Percentiles rank a stretch among this genome's conserved stretches.
phyloP scores from a whole-genome alignment of 2,888 invertebrate species.

The Drosophila atroscutellata region DNA sequence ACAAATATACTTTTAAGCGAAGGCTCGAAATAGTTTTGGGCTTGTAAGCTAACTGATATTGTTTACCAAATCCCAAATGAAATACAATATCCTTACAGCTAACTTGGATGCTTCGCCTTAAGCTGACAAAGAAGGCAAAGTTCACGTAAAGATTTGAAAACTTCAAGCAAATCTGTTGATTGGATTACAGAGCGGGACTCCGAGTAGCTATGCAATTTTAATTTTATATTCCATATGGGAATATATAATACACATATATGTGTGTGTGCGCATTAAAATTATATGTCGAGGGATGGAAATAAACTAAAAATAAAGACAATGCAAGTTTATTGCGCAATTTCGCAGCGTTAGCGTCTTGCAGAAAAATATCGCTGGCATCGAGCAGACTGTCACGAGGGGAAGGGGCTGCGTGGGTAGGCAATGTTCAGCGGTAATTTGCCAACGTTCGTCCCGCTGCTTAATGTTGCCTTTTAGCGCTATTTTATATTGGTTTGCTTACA shows the following conservation, averaged over 20 bases:
- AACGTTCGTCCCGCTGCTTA: conserved; percentile 47
- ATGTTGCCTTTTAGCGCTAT: conserved; percentile 61
- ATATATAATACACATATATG: conserved; percentile 6
- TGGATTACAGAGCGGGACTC: conserved; percentile 52
- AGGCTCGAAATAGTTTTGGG: background rate
- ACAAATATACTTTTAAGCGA: background rate
- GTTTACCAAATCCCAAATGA: background rate
- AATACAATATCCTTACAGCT: conserved; percentile 7
- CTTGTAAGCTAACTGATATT: background rate
- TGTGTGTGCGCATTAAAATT: conserved; percentile 50
- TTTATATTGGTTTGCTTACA: conserved; percentile 68
- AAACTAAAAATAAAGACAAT: conserved; percentile 75
- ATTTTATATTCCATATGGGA: conserved; percentile 57
- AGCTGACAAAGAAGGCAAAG: conserved; percentile 13
- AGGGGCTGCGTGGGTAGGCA: conserved; percentile 34
- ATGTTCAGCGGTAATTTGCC: conserved; percentile 50
- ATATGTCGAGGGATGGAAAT: conserved; percentile 48
- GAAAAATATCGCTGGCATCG: conserved; percentile 25
- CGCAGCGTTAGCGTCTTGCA: conserved; percentile 43
- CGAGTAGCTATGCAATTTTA: conserved; percentile 66
- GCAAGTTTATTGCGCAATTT: conserved; percentile 77
- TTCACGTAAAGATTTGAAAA: conserved; percentile 40
- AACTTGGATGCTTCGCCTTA: conserved; percentile 1
- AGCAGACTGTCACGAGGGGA: background rate
- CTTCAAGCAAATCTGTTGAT: conserved; percentile 35